phyloP scores from a whole-genome alignment of 1,140 invertebrate genomes.

The Penaeus japonicus region DNA sequence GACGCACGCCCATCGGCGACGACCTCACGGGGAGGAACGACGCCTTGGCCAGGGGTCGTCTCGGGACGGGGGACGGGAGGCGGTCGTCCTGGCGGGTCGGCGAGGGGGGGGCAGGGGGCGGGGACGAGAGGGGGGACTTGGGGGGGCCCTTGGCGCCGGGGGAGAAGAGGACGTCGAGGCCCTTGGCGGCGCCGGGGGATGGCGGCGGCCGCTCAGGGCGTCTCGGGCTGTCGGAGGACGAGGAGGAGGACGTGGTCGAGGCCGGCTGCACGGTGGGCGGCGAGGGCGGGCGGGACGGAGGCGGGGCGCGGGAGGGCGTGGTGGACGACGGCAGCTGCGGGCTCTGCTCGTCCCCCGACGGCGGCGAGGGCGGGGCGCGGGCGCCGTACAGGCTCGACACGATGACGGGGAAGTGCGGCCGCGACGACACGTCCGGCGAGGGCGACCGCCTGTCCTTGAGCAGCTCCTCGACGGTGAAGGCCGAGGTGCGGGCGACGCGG shows the following conservation, averaged over 20 bases:
- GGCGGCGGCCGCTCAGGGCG: neutral
- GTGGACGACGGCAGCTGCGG: no score
- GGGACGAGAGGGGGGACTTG: no score
- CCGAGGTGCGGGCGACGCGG: neutral
- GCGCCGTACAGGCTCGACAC: constrained; percentile 50
- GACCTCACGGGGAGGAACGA: neutral
- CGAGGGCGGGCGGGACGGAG: neutral
- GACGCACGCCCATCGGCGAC: neutral
- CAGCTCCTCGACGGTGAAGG: constrained; percentile 57
- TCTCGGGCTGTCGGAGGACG: neutral
- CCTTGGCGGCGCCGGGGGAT: neutral
- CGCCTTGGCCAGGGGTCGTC: no score
- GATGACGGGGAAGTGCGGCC: constrained; percentile 31
- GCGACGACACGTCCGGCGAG: neutral
- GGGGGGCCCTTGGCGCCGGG: neutral
- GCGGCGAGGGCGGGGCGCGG: neutral
- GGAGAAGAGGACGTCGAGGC: neutral
- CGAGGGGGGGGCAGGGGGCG: neutral
- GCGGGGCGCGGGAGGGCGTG: neutral
- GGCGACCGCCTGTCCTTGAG: constrained; percentile 48
- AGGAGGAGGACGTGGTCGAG: neutral
- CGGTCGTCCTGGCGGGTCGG: neutral
- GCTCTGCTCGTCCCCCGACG: no score
- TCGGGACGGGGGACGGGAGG: neutral
- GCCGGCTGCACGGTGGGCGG: neutral